Base-by-base conservation (phyloP, 2,888 invertebrate genomes). In the Eupithecia tripunctaria region DNA sequence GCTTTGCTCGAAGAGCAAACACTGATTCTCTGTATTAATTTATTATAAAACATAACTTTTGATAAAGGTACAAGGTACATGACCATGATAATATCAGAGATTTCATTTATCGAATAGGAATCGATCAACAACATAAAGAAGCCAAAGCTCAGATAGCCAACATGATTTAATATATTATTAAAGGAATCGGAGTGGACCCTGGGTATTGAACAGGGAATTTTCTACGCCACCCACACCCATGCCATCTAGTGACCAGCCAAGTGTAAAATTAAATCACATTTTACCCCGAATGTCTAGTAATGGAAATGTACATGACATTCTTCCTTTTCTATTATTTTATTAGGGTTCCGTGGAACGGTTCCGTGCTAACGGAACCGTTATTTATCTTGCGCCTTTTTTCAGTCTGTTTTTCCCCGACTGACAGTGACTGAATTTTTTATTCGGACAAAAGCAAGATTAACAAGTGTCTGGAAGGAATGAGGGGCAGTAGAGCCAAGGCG, bases 231-330 rank as follows among this genome's bases (percentile, higher is more conserved):
- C 67, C 67, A 70, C 71, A 77, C 86, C 87, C 87, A 81, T 84
- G 85, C 87, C 87, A 85, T 81, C 82, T 84, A 82, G 80, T 80
- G 83, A 79, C 79, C 86, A 81, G 83, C 86, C 84, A 84, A 85
- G 84, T 89, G 88, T 88, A 86, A 88, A 88, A 89, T 89, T 87
- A 88, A 88, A 88, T 86, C 86, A 85, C 82, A 83, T 86, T 86
- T 83, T 80, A 82, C 84, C 82, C 83, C 81, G 69, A 76, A 74
- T 79, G 73, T 76, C 74, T 64, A 77, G 77, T 77, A 78, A 79
- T 80, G 77, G 82, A 73, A 79, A 82, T 78, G 79, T 76, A 79
- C 78, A 79, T 75, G 76, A 76, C 75, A 78, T 74, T 74, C 76
- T 75, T 68, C 69, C 77, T 72, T 73, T 78, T 77, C 72, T 69